Evolutionary conservation across 2,888 invertebrate genomes (phyloP).

Genomic region (Xestia c-nigrum): DNA sequence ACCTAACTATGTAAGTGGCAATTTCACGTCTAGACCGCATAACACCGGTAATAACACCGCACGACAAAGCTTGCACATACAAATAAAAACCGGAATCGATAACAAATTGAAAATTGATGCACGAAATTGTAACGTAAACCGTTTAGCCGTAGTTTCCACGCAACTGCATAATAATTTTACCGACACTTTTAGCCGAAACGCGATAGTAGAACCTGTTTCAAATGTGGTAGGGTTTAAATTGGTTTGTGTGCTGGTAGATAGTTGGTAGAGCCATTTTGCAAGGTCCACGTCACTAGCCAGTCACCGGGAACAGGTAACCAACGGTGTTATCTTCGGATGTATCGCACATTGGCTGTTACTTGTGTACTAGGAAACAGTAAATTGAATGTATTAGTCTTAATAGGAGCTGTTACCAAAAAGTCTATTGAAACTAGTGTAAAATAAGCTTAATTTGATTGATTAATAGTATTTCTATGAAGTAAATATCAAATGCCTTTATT

Average conservation of each 20-base stretch:
- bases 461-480: background rate
- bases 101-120: slow-evolving; percentile 67
- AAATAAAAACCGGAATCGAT: slow-evolving; percentile 57
- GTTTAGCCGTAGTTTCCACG: slow-evolving; percentile 69
- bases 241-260: background rate
- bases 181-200: background rate
- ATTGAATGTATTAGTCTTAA: slow-evolving; percentile 23
- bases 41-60: slow-evolving; percentile 12
- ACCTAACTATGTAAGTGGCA: slow-evolving; percentile 10
- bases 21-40: slow-evolving; percentile 23
- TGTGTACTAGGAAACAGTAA: slow-evolving; percentile 49
- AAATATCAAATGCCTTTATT: background rate
- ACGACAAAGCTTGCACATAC: slow-evolving; percentile 33
- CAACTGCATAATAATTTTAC: slow-evolving; percentile 67
- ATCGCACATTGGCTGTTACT: slow-evolving; percentile 48
- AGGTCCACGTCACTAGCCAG: slow-evolving; percentile 52
- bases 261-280: slow-evolving; percentile 52
- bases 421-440: slow-evolving; percentile 1
- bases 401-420: background rate
- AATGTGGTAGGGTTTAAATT: slow-evolving; percentile 20
- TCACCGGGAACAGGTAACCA: slow-evolving; percentile 59
- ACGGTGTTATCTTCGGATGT: slow-evolving; percentile 60
- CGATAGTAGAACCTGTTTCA: slow-evolving; percentile 5
- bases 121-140: slow-evolving; percentile 70
- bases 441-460: background rate